These are phyloP conservation scores for Lathamus discolor DNA, from an alignment of 2,113 vertebrate species.

Conservation along the genomic window DNA sequence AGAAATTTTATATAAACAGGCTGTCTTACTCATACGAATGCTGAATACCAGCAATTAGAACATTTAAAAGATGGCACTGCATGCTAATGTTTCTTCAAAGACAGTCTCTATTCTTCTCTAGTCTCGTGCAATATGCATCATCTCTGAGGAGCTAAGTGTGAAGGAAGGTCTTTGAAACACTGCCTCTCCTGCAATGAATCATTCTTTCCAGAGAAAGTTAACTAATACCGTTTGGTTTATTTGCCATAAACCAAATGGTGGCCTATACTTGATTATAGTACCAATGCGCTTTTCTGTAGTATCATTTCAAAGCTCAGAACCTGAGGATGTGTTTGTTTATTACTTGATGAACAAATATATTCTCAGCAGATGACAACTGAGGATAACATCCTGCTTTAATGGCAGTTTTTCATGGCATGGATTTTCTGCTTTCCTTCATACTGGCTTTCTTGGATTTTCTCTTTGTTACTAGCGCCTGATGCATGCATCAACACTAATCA, in stretches of 20 bases:
- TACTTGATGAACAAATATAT: constrained; percentile 56
- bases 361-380: constrained; percentile 46
- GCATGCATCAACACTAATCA: constrained; percentile 13
- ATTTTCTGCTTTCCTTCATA: constrained; percentile 39
- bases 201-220: constrained; percentile 5
- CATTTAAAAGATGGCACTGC: constrained; percentile 40
- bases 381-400: constrained; percentile 2
- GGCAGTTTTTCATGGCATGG: not conserved
- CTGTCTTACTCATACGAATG: constrained; percentile 36
- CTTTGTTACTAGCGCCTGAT: constrained; percentile 27
- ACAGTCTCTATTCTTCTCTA: not conserved
- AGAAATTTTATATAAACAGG: constrained; percentile 12
- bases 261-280: not conserved
- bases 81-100: constrained; percentile 44
- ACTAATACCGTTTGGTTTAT: constrained; percentile 1
- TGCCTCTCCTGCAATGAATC: not conserved
- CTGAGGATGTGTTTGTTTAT: constrained; percentile 48
- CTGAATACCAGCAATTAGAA: constrained; percentile 51
- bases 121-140: not conserved
- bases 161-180: not conserved
- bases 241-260: constrained; percentile 19
- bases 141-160: not conserved
- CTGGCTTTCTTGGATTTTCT: constrained; percentile 10
- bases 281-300: not conserved
- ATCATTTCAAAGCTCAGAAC: constrained; percentile 21